Conservation (phyloP, 2,113 vertebrate genomes). For the Noturus placidus region DNA sequence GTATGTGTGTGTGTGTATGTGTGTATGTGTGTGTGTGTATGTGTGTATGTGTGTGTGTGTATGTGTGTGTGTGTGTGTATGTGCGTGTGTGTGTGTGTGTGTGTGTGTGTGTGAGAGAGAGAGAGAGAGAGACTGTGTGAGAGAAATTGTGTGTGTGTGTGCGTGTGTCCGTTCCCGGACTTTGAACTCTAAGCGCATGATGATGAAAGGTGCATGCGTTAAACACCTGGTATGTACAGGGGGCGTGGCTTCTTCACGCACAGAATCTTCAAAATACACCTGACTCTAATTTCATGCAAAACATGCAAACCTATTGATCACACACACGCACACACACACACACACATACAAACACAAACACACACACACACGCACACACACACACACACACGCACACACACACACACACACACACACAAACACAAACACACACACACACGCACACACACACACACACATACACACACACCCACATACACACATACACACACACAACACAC, state of each 20-base stretch:
- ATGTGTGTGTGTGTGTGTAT: neutral
- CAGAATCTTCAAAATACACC: neutral
- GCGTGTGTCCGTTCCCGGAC: neutral
- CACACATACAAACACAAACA: neutral
- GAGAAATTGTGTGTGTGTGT: slow-evolving; percentile 1
- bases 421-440: neutral
- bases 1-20: neutral
- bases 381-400: neutral
- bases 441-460: neutral
- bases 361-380: neutral
- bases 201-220: neutral
- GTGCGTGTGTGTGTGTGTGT: neutral
- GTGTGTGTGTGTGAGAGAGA: neutral
- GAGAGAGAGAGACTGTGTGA: neutral
- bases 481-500: no score
- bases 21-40: neutral
- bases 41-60: no score
- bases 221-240: neutral
- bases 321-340: neutral
- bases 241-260: neutral
- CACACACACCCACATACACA: no score
- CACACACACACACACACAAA: neutral
- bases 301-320: neutral
- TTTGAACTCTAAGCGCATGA: neutral
- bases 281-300: neutral